Base-by-base conservation (phyloP, 2,888 invertebrate genomes). In the Megamerina dolium region DNA sequence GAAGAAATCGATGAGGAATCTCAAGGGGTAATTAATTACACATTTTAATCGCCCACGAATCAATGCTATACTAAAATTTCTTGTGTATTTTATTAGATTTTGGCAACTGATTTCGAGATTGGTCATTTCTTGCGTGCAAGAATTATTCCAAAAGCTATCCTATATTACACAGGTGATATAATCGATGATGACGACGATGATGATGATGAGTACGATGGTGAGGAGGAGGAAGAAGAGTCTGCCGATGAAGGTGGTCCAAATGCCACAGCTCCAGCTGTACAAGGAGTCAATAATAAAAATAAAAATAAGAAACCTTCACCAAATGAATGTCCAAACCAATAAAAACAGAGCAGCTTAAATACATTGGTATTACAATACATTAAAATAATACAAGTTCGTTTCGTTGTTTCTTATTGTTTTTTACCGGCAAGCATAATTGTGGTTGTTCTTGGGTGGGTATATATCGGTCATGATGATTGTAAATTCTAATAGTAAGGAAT, bases 101-200 rank as follows among this genome's bases (percentile, higher is more conserved):
- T 97, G 53, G 89, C 91, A 9, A 86, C 87, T 41, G 99, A 99
- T 75, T 99, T 94, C 73, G 97, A 99, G 77, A 89, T 99, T 69
- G 99, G 99, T 3, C 97, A 99, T 75, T 93, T 94, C 73, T 85
- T 99, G 67, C 84, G 95, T 58, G 96, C 99, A 73, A 82, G 95
- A 54, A 86, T 99, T 54, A 87, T 99, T 51, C 95, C 97, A n/a
- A 84, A 92, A 66, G 97, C 97, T 45, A 90, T 96, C 41, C 80
- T 99, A 37, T 95, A 91, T 67, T 99, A 85, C 74, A 99, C 97
- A 48, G 99, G 99, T 64, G 87, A 87, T 71, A 80, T 79, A 21
- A 77, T 86, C 37, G 87, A 87, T 60, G 87, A 87, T 45, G 87
- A 87, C 45, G 86, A 85, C 47, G 83, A 85, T 50, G 68, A 73